Evolutionary conservation across 2,113 vertebrate species (phyloP), one percentile per base, ranked within the genome.

Genomic region (Hylia prasina): DNA sequence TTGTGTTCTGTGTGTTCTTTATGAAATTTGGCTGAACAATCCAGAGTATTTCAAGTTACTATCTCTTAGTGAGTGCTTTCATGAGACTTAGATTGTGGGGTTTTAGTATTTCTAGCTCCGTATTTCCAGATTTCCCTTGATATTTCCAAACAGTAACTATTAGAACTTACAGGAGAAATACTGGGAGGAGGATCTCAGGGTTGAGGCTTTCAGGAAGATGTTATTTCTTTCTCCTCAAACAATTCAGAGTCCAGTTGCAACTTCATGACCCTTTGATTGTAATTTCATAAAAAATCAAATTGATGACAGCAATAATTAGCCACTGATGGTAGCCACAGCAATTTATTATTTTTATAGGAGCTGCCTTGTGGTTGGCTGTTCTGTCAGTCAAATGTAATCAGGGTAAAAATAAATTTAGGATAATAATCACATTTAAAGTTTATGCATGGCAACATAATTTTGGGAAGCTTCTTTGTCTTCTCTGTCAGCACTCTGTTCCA

Each of bases 71-170:
- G 16, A 61, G 22, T 39, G 33, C 28, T 73, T 81, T 23, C 4
- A 4, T 50, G 31, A 42, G 17, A 47, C 13, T 75, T 0, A 0
- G 15, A 10, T 9, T 42, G 23, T 30, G 18, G 21, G 2, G 1
- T 35, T 80, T 70, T 15, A 27, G 3, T 66, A 25, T 66, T 65
- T 83, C 15, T 61, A 37, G 10, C n/a, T 53, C 16, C 7, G 9
- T 47, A 3, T 8, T 53, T 88, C 17, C 20, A 20, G 21, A 35
- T 31, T 76, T 37, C 30, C 3, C 13, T 27, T 63, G 35, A 5
- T 69, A 11, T 35, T 69, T 72, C 44, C 39, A 33, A 72, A 25
- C 27, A 5, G 2, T 6, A 35, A 47, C 22, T 3, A 6, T 47
- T 63, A 23, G 14, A 58, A 54, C 4, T 47, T 51, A 20, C 1